These are phyloP conservation scores for Cotesia vestalis DNA, from an alignment of 1,140 invertebrate genomes.

Conservation along the genomic window DNA sequence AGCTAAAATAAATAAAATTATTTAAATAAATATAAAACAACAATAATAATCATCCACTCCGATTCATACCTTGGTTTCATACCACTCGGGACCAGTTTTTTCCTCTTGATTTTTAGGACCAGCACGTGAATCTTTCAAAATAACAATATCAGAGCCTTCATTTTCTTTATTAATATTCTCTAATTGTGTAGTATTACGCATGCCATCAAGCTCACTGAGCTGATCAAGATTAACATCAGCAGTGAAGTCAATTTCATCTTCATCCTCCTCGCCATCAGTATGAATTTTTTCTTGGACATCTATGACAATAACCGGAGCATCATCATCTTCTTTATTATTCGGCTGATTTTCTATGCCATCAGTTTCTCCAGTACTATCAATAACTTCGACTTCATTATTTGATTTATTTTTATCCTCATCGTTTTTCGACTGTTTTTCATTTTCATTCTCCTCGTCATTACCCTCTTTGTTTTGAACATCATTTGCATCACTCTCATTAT, in stretches of 20 bases:
- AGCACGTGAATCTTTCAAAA: neutral
- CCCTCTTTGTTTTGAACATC: too few relatives aligned
- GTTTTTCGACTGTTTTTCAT: too few relatives aligned
- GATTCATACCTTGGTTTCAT: too few relatives aligned
- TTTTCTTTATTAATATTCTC: constrained; percentile 52
- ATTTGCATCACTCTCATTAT: too few relatives aligned
- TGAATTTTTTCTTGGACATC: neutral
- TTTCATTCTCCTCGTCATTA: too few relatives aligned
- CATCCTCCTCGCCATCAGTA: neutral
- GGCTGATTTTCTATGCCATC: too few relatives aligned
- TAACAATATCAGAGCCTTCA: constrained; percentile 6
- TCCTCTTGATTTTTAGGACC: too few relatives aligned
- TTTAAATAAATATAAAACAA: neutral
- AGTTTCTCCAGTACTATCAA: too few relatives aligned
- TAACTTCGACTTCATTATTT: too few relatives aligned
- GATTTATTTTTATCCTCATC: too few relatives aligned
- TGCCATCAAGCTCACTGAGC: constrained; percentile 49
- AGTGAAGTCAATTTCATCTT: constrained; percentile 40
- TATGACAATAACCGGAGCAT: neutral
- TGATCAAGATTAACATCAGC: constrained; percentile 44
- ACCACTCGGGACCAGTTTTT: too few relatives aligned
- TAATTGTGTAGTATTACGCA: constrained; percentile 57
- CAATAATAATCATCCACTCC: neutral
- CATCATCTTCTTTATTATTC: neutral
- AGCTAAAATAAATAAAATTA: constrained; percentile 47